Conservation (phyloP, 2,797 vertebrate genomes). For the Mallotus villosus region DNA sequence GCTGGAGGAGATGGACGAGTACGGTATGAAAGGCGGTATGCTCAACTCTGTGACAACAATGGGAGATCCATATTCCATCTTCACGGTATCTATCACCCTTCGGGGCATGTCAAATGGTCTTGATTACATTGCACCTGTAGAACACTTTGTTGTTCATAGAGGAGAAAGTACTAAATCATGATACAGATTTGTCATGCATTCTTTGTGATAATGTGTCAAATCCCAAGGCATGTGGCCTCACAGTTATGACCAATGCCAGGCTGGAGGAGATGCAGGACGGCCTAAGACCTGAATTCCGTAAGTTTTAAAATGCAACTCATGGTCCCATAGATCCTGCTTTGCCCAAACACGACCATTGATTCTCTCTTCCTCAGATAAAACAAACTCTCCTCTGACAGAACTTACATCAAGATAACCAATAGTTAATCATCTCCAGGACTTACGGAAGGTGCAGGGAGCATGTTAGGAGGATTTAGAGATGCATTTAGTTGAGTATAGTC, state of each 20-base stretch:
- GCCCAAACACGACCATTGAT: neutral
- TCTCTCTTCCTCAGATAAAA: neutral
- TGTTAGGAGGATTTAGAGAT: too few relatives aligned
- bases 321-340: neutral
- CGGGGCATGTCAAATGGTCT: neutral
- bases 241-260: neutral
- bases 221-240: constrained; percentile 1
- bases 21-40: neutral
- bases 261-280: neutral
- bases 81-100: constrained; percentile 52
- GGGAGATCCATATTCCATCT: constrained; percentile 58
- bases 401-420: neutral
- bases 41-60: neutral
- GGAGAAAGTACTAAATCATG: neutral
- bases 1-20: constrained; percentile 46
- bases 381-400: neutral
- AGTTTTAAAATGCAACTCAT: constrained; percentile 1
- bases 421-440: too few relatives aligned
- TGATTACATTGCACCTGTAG: neutral
- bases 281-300: neutral
- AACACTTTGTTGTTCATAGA: neutral
- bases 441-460: neutral
- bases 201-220: neutral
- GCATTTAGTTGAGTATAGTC: too few relatives aligned
- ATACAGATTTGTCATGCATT: neutral